Conservation (phyloP, 2,113 vertebrate species). For the Orycteropus afer region DNA sequence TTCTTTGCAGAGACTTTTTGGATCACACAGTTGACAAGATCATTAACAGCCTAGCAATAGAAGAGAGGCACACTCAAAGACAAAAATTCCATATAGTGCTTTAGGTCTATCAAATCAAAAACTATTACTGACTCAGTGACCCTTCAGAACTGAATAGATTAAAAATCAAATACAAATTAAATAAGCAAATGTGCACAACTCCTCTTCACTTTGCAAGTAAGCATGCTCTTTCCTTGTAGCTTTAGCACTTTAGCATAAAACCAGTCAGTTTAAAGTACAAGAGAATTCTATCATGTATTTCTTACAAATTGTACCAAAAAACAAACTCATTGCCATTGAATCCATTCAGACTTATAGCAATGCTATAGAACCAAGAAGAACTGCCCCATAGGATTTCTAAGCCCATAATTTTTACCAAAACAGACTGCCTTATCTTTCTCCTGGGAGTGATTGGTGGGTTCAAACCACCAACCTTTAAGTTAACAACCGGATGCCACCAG, state of each 20-base stretch:
- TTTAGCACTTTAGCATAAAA: neutral
- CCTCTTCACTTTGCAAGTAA: neutral
- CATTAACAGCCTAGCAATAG: neutral
- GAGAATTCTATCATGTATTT: neutral
- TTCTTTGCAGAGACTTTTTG: neutral
- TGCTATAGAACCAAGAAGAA: neutral
- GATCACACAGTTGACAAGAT: neutral
- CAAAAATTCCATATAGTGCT: neutral
- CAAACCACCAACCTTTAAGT: neutral
- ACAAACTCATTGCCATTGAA: no score
- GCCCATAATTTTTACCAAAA: neutral
- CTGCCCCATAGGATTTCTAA: neutral
- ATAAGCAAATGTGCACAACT: neutral
- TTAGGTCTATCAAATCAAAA: neutral
- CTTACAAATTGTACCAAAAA: no score
- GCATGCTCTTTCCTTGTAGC: neutral
- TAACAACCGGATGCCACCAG: neutral
- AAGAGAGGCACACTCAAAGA: neutral
- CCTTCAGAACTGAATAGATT: neutral
- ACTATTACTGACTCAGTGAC: neutral
- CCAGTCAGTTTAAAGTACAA: neutral
- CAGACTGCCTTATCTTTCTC: neutral
- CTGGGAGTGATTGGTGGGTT: neutral
- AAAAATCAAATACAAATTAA: conserved; percentile 19
- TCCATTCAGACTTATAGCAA: no score